Evolutionary conservation across 1,140 invertebrate species (phyloP).

Genomic region (Tetragonula clypearis): DNA sequence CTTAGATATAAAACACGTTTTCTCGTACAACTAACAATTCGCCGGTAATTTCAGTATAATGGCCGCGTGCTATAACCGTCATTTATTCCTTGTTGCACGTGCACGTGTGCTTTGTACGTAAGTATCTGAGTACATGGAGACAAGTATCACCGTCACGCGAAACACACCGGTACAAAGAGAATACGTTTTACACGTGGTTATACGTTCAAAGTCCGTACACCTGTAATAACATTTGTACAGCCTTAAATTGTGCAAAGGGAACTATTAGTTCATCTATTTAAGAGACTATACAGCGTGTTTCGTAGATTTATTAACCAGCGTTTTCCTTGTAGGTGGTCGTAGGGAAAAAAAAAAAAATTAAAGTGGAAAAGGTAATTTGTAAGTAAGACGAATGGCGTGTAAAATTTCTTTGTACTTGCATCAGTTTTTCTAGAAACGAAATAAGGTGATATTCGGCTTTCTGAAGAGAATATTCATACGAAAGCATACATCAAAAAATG

Average conservation of each 20-base stretch:
- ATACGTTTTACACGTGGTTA: neutral
- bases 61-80: too few species aligned
- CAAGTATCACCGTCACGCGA: neutral
- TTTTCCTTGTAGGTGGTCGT: too few species aligned
- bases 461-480: too few species aligned
- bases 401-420: too few species aligned
- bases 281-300: neutral
- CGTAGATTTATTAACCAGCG: too few species aligned
- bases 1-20: neutral
- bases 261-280: neutral
- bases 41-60: neutral
- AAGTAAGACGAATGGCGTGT: too few species aligned
- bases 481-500: too few species aligned
- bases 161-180: constrained; percentile 12
- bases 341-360: too few species aligned
- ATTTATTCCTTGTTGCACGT: neutral
- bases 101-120: neutral
- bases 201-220: neutral
- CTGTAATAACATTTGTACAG: neutral
- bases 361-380: too few species aligned
- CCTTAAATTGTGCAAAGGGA: neutral
- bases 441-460: too few species aligned
- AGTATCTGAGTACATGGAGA: neutral
- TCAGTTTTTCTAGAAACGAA: too few species aligned
- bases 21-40: neutral